Evolutionary conservation across 1,140 invertebrate genomes (phyloP), one percentile per base, ranked within the genome.

Genomic region (Cotesia typhae): DNA sequence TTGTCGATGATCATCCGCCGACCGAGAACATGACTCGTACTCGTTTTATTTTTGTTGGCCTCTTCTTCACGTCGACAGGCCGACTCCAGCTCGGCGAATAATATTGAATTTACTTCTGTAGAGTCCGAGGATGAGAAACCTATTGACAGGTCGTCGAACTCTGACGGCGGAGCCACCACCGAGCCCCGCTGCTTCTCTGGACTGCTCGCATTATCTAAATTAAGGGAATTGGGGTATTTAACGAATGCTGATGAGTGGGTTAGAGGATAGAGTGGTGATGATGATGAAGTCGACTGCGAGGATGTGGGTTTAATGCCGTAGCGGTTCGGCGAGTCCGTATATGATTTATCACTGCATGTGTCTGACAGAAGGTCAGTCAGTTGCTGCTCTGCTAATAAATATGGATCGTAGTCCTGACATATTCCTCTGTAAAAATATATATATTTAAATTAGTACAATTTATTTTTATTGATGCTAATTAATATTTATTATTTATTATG

Each of bases 331-430:
- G 75, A 78, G 41, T 81, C 79, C 4, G 67, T 79, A 9, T 75
- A 77, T 6, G 80, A 84, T 64, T 78, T 75, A 53, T 85, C 84
- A 72, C 80, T 83, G 68, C 72, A 71, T 51, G 81, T 82, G 61
- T 85, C 84, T 51, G 84, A 89, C 70, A 91, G 86, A 7, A 92
- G 85, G 75, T 93, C 91, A 81, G 90, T 89, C 78, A 93, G 88
- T 82, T 93, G 92, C n/a, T 89, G 88, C 76, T 92, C 91, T 2
- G 92, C 92, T 71, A 89, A 87, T 38, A 90, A 79, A 82, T 91
- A 92, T 47, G 92, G 92, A 82, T 93, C 89, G 82, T 92, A 92
- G 20, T 87, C 85, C 66, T 87, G 82, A 67, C 74, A 74, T 4
- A 79, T 70, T 51, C 87, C 86, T 64, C 88, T 88, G 80, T 65